Base-by-base conservation (phyloP, 23 tunicate species). In the Halocynthia roretzi region DNA sequence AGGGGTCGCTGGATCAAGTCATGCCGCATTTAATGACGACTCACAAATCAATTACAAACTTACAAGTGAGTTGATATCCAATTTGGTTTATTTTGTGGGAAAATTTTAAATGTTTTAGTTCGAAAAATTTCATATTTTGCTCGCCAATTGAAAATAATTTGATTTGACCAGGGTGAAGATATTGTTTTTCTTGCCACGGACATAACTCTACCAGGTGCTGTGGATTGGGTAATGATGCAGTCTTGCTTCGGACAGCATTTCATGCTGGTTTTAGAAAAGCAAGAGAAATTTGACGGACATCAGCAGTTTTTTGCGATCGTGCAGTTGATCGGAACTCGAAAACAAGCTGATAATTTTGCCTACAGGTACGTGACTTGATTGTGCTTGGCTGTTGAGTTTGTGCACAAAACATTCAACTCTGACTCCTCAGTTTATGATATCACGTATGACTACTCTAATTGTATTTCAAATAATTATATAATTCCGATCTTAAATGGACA, bases 191-290 rank as follows among this genome's bases (percentile, higher is more conserved):
- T 94, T 23, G 98, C 98, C 7, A 94, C 98, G 53, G 98, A 94
- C 54, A 87, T 94, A 10, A 94, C 93, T 31, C 70, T 94, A 58
- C 98, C 98, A 8, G 98, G 98, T 8, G 98, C 98, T 7, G 98
- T 94, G 40, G 98, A 94, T 52, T 94, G 98, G 98, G 98, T 94
- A 84, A 94, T 94, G 98, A 94, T 94, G 98, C 98, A 94, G 62
- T 83, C 89, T 9, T 94, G 98, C 75, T 94, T 87, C 52, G 94
- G 94, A 7, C 93, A 94, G 77, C 95, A 94, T 77, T 94, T 94
- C 64, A 94, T 94, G 98, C 83, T 94, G 75, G 98, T 94, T 15
- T 77, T 94, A 7, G 98, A 94, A 60, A 94, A 94, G 51, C 98
- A 94, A 77, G 98, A 94, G 52, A 94, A 94, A 54, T 57, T 83